Conservation (phyloP, 2,113 vertebrate genomes). For the Thomomys bottae region DNA sequence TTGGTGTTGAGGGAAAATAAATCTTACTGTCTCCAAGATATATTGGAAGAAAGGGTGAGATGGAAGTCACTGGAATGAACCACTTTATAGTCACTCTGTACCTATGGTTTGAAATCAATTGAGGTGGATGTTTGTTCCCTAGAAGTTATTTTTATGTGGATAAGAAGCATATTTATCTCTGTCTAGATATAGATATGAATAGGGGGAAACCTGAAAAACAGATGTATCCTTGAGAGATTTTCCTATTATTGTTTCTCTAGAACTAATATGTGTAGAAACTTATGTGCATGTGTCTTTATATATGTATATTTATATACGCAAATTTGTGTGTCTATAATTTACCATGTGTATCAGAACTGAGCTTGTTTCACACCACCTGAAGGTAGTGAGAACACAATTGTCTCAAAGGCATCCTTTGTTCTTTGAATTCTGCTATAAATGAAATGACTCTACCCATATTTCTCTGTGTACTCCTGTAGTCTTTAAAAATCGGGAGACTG, state of each 20-base stretch:
- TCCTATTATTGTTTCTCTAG: conserved; percentile 33
- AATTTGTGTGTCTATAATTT: too few species aligned
- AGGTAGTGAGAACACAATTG: neutral
- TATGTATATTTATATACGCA: too few species aligned
- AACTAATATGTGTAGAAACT: conserved; percentile 23
- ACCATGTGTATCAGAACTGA: neutral
- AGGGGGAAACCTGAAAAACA: conserved; percentile 36
- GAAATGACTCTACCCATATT: neutral
- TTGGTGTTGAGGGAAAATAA: conserved; percentile 20
- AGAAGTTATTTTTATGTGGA: neutral
- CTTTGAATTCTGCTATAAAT: neutral
- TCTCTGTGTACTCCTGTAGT: neutral
- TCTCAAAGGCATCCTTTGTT: neutral
- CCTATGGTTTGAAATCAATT: conserved; percentile 52
- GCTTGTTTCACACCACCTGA: neutral
- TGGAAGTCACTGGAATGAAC: conserved; percentile 12
- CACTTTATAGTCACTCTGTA: neutral
- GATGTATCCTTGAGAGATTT: conserved; percentile 29
- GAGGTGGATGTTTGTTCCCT: conserved; percentile 46
- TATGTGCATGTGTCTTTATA: too few species aligned
- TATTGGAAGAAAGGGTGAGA: conserved; percentile 2
- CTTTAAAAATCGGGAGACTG: neutral
- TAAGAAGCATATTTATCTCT: conserved; percentile 58
- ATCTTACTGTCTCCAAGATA: conserved; percentile 47
- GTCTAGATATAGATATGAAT: conserved; percentile 38